Evolutionary conservation across 2,113 vertebrate species (phyloP).

Genomic region (Camelus bactrianus): DNA sequence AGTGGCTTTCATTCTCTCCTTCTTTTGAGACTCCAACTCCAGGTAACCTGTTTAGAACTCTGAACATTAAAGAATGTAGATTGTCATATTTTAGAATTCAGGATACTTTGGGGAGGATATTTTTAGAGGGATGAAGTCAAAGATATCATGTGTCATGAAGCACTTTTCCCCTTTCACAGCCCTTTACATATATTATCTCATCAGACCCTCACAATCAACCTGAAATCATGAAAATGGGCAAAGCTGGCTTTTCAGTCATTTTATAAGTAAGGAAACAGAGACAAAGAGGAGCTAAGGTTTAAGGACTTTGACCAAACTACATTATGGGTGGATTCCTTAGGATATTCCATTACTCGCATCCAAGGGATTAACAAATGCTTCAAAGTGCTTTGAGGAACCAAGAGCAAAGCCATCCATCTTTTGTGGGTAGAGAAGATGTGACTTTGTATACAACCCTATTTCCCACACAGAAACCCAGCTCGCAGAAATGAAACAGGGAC

Average conservation of each 20-base stretch:
- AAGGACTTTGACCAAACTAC: not conserved
- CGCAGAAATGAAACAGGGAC: not conserved
- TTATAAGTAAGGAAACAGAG: not conserved
- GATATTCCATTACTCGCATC: not conserved
- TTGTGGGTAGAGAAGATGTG: not conserved
- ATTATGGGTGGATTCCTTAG: not conserved
- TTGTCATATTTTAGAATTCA: conserved; percentile 19
- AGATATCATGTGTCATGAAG: not conserved
- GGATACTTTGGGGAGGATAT: not conserved
- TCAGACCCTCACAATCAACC: not conserved
- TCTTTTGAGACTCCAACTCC: not conserved
- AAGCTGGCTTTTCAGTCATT: not conserved
- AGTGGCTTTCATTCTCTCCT: not conserved
- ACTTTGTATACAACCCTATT: not conserved
- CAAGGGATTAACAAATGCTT: not conserved
- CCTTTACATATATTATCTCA: not conserved
- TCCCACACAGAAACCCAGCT: not conserved
- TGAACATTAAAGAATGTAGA: not conserved
- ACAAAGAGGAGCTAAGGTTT: not conserved
- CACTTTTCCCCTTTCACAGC: not conserved
- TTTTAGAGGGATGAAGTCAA: conserved; percentile 46
- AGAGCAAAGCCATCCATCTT: not conserved
- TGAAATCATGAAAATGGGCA: not conserved
- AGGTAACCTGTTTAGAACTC: not conserved
- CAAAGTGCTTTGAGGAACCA: not conserved